These are phyloP conservation scores for Ranitomeya imitator DNA, from an alignment of 2,113 vertebrate species.

Conservation along the genomic window DNA sequence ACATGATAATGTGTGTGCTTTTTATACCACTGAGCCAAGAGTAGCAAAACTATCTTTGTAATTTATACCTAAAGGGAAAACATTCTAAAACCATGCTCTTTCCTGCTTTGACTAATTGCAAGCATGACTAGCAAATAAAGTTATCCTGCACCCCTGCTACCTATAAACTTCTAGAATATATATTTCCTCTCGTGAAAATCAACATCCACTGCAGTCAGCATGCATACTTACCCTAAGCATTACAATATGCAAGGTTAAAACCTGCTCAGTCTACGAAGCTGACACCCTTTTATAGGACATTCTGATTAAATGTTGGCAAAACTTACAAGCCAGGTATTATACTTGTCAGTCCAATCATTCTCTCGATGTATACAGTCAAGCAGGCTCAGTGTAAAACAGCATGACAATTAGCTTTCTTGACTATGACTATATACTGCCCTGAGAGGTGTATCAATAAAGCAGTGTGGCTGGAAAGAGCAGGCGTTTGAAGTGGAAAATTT, in stretches of 20 bases:
- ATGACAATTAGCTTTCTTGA: conserved; percentile 57
- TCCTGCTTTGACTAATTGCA: conserved; percentile 52
- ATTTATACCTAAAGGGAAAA: conserved; percentile 33
- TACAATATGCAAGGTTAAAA: neutral
- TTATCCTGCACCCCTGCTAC: neutral
- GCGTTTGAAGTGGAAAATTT: conserved; percentile 60
- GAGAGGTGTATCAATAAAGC: conserved; percentile 51
- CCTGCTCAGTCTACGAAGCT: conserved; percentile 14
- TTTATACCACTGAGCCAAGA: conserved; percentile 46
- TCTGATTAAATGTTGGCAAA: conserved; percentile 44
- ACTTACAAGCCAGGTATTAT: conserved; percentile 39
- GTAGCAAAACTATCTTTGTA: conserved; percentile 51
- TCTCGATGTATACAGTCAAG: conserved; percentile 32
- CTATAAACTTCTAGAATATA: conserved; percentile 32
- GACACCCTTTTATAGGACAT: conserved; percentile 46
- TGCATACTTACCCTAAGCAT: neutral
- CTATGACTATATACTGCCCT: conserved; percentile 54
- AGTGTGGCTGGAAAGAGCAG: conserved; percentile 57
- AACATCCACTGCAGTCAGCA: conserved; percentile 1
- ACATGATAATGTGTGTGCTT: conserved; percentile 18
- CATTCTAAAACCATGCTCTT: conserved; percentile 49
- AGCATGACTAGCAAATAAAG: conserved; percentile 52
- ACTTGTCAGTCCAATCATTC: conserved; percentile 14
- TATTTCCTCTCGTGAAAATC: conserved; percentile 34
- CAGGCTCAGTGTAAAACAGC: conserved; percentile 44